Conservation (phyloP, 2,113 vertebrate genomes). For the Chlamydotis undulata region DNA sequence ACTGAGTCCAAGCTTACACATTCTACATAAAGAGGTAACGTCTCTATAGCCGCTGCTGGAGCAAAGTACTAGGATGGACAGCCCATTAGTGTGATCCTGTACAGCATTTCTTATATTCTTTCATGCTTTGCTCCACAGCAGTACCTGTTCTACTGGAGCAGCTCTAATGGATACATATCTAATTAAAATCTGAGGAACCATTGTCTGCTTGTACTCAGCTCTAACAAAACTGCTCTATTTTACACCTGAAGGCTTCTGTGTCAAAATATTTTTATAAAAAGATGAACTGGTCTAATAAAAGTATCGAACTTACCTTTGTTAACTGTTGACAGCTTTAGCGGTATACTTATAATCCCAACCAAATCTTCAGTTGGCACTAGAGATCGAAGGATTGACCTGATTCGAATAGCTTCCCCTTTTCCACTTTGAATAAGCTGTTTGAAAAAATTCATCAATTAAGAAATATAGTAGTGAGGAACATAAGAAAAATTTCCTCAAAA, state of each 20-base stretch:
- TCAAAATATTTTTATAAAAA: background rate
- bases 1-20: background rate
- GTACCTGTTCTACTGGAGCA: background rate
- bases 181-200: background rate
- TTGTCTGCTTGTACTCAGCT: background rate
- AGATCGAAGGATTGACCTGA: conserved; percentile 95
- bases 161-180: background rate
- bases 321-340: conserved; percentile 89
- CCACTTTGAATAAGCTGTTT: conserved; percentile 95
- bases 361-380: conserved; percentile 96
- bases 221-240: background rate
- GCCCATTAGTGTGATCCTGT: background rate
- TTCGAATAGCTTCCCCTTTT: conserved; percentile 97
- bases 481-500: background rate
- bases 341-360: conserved; percentile 97
- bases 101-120: background rate
- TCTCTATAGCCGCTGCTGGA: background rate
- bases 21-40: background rate
- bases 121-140: background rate
- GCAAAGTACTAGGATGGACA: background rate
- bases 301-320: conserved; percentile 87
- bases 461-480: background rate
- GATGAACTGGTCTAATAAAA: background rate
- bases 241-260: background rate
- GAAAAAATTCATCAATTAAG: background rate